Evolutionary conservation across 1,140 invertebrate species (phyloP).

Genomic region (Elysia chlorotica): DNA sequence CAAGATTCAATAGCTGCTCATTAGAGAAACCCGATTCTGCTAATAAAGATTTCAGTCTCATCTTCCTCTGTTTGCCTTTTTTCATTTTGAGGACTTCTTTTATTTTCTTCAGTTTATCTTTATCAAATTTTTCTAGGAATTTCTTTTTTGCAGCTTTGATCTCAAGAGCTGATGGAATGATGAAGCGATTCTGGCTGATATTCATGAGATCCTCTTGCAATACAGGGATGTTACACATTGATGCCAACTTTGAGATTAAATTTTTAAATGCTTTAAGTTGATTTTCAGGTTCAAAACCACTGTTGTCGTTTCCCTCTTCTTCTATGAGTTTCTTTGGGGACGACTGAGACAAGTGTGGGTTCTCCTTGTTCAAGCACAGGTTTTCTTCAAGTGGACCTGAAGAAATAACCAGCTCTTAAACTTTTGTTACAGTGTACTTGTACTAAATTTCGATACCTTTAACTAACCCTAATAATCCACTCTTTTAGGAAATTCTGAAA

Average conservation of each 20-base stretch:
- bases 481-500: no score
- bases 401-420: no score
- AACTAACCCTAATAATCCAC: no score
- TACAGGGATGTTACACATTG: constrained; percentile 9
- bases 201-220: constrained; percentile 1
- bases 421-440: no score
- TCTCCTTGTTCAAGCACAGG: no score
- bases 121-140: constrained; percentile 11
- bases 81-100: constrained; percentile 22
- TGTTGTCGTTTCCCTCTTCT: background rate
- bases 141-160: constrained; percentile 13
- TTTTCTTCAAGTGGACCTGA: no score
- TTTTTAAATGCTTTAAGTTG: no score
- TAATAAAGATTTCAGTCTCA: constrained; percentile 1
- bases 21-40: constrained; percentile 13
- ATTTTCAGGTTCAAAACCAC: background rate
- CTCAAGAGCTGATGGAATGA: background rate
- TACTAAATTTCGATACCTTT: no score
- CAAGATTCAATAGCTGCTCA: constrained; percentile 5
- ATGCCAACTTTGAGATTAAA: constrained; percentile 4
- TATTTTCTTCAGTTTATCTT: constrained; percentile 18
- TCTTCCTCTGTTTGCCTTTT: constrained; percentile 19
- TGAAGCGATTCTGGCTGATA: background rate
- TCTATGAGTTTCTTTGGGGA: background rate
- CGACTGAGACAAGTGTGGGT: background rate